Percentiles rank a stretch among this genome's conserved stretches.
Evolutionary conservation across 2,797 vertebrate species (phyloP).

Genomic region (Clarias platycephalus): DNA sequence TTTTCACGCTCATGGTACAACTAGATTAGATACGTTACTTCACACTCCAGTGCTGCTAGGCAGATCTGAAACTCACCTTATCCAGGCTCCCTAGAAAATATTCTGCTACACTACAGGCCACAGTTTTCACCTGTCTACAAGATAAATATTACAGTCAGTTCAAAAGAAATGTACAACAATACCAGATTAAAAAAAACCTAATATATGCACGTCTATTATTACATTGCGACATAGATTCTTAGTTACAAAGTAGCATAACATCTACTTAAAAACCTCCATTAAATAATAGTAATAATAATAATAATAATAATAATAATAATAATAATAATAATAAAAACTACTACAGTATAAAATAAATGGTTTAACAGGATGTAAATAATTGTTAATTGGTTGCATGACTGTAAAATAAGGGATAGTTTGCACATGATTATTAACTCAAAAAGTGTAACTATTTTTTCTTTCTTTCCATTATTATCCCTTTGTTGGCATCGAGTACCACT

Average conservation of each 20-base stretch:
- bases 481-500: too few species aligned
- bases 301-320: too few species aligned
- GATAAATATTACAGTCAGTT: not conserved
- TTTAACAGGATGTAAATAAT: not conserved
- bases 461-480: too few species aligned
- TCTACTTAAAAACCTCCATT: not conserved
- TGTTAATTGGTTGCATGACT: too few species aligned
- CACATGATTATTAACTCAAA: too few species aligned
- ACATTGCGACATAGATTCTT: not conserved
- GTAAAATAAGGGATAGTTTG: not conserved
- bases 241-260: not conserved
- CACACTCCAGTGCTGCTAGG: not conserved
- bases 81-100: not conserved
- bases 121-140: not conserved
- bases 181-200: not conserved
- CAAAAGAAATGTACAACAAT: too few species aligned
- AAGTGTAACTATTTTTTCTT: too few species aligned
- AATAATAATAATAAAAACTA: too few species aligned
- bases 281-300: not conserved
- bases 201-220: not conserved
- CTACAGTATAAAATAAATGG: not conserved
- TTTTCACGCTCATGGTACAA: slow-evolving; percentile 9
- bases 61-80: not conserved
- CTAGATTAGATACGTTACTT: slow-evolving; percentile 16
- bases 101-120: not conserved